Base-by-base conservation (phyloP, 2,888 invertebrate species). In the Pyralis farinalis region DNA sequence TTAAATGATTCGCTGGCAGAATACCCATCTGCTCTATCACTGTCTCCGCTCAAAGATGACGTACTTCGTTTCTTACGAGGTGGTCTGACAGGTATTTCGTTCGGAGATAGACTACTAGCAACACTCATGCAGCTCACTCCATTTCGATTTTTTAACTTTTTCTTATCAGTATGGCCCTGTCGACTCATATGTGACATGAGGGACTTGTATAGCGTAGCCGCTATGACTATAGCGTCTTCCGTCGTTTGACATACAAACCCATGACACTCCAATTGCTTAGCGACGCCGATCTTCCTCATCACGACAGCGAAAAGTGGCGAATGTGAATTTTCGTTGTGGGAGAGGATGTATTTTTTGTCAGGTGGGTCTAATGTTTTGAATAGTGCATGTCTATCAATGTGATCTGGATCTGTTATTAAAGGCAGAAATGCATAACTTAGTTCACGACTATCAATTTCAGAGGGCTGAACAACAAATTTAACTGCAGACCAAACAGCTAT, bases 401-500 rank as follows among this genome's bases (percentile, higher is more conserved):
- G 93, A 59, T 94, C 94, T 1, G 95, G 95, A 76, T 96, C 95
- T 32, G 95, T 94, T 47, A 95, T 94, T 7, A 97, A 81, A 1
- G 97, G 97, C 49, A 97, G 82, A 71, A 97, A 97, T 25, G 97
- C 96, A 69, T 92, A 94, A 60, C 91, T 90, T 16, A 90, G 65
- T 20, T 90, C 89, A 36, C 70, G 78, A 3, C 87, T 82, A 31
- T 91, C 90, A 40, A 91, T 91, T 49, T 91, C 91, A 16, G 87
- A 79, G 8, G 90, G 84, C 47, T 94, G 93, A 11, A 94, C 91
- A 5, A 95, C 93, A 69, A 97, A 95, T 74, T 96, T 95, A 1
- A 97, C 94, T 0, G 97, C 96, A 10, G 97, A 97, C 97, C 97
- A 97, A 1, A 97, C 97, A 1, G 97, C 97, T 75, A 97, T 97